Conservation (phyloP, 1,140 invertebrate species). For the Acromyrmex charruanus region DNA sequence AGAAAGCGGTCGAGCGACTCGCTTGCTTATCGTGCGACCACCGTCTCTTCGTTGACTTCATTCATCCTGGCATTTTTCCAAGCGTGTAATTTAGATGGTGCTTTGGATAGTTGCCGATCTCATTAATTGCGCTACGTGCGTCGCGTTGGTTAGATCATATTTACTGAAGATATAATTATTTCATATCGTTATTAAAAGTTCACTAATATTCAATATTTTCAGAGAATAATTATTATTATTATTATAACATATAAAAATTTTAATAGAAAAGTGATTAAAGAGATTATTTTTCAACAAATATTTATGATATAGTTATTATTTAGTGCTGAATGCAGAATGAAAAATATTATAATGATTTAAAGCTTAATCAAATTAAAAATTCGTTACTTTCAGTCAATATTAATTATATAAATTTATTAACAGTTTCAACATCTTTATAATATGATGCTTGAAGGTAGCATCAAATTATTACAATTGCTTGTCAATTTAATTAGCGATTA, state of each 20-base stretch:
- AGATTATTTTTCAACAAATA: not conserved
- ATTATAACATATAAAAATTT: too few relatives aligned
- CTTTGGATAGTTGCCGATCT: conserved; percentile 42
- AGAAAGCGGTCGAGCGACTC: not conserved
- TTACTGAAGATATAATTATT: conserved; percentile 43
- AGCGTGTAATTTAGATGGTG: conserved; percentile 44
- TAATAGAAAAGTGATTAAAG: not conserved
- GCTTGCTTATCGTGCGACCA: conserved; percentile 11
- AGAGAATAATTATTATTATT: not conserved
- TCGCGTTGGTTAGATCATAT: conserved; percentile 10
- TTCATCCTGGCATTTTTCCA: conserved; percentile 30
- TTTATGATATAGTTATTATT: not conserved
- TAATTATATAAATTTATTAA: too few relatives aligned
- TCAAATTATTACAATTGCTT: too few relatives aligned
- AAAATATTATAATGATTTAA: too few relatives aligned
- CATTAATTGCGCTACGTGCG: conserved; percentile 22
- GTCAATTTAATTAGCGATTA: too few relatives aligned
- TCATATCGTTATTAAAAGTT: conserved; percentile 20
- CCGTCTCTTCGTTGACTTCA: conserved; percentile 16
- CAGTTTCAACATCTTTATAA: too few relatives aligned
- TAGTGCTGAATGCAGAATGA: not conserved
- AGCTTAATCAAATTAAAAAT: not conserved
- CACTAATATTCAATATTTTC: not conserved
- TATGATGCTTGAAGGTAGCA: too few relatives aligned
- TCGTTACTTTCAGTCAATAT: too few relatives aligned